Evolutionary conservation across 2,113 vertebrate genomes (phyloP).

Genomic region (Nerophis ophidion): DNA sequence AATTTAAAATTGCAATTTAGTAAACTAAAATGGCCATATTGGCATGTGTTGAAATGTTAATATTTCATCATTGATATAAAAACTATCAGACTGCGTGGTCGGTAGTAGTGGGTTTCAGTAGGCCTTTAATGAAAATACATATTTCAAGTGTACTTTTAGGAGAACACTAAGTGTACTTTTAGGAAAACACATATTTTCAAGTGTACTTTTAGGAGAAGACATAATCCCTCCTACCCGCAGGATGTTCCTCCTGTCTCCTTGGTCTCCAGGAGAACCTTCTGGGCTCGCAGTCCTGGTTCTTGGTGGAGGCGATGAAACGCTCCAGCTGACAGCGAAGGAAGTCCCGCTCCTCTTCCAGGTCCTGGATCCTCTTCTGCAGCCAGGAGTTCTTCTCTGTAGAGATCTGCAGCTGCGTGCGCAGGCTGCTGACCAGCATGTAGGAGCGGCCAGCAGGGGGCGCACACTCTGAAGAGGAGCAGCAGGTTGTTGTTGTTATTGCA

Average conservation of each 20-base stretch:
- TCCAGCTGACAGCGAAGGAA: constrained; percentile 85
- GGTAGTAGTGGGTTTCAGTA: too few relatives aligned
- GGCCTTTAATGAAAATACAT: too few relatives aligned
- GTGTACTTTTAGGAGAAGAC: too few relatives aligned
- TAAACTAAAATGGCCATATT: too few relatives aligned
- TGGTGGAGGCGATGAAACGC: constrained; percentile 83
- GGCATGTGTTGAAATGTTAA: too few relatives aligned
- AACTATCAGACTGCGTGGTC: too few relatives aligned
- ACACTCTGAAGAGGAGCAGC: constrained; percentile 36
- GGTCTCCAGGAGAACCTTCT: constrained; percentile 72
- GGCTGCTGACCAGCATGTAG: constrained; percentile 55
- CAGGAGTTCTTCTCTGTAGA: constrained; percentile 86
- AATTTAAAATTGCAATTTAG: too few relatives aligned
- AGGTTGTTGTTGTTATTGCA: too few relatives aligned
- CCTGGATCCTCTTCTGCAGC: constrained; percentile 86
- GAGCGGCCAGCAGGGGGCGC: constrained; percentile 54
- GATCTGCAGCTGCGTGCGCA: constrained; percentile 85
- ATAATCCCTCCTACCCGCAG: constrained; percentile 39
- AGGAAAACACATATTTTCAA: too few relatives aligned
- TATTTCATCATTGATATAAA: too few relatives aligned
- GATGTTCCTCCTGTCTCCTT: constrained; percentile 65
- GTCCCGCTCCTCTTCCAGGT: constrained; percentile 86
- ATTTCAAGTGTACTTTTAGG: too few relatives aligned
- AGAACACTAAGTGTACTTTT: too few relatives aligned
- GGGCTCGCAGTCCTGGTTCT: constrained; percentile 71